Evolutionary conservation across 2,888 invertebrate genomes (phyloP).

Genomic region (Conus canariensis): DNA sequence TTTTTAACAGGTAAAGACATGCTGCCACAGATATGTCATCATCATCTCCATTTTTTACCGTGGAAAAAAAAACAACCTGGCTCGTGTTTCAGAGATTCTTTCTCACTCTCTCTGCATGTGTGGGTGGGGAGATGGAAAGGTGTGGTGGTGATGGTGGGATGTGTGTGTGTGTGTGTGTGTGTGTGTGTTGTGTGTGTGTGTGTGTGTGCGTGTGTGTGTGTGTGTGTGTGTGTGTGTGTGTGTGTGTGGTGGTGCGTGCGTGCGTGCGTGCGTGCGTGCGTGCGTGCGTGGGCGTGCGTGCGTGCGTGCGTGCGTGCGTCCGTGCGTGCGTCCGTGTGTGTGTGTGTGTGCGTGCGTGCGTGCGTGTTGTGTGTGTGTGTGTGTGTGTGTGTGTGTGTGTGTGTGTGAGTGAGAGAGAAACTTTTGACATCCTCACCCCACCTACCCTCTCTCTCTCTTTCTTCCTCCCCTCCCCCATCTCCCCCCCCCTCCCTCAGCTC

Average conservation of each 20-base stretch:
- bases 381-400: slow-evolving; percentile 11
- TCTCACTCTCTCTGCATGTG: not conserved
- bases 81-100: too few species aligned
- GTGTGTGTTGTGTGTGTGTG: slow-evolving; percentile 34
- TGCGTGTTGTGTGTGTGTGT: slow-evolving; percentile 32
- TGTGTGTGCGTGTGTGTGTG: slow-evolving; percentile 12
- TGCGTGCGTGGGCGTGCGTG: not conserved
- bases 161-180: slow-evolving; percentile 11
- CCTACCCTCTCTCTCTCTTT: too few species aligned
- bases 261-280: slow-evolving; percentile 21
- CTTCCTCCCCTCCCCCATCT: too few species aligned
- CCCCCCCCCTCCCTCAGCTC: too few species aligned
- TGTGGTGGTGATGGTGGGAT: not conserved
- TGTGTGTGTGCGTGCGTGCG: not conserved
- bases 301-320: slow-evolving; percentile 14
- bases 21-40: not conserved
- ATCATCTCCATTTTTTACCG: not conserved
- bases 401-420: too few species aligned
- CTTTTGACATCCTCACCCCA: too few species aligned
- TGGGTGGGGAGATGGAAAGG: not conserved
- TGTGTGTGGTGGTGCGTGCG: too few species aligned
- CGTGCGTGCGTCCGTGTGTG: not conserved
- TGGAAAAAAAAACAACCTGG: too few species aligned
- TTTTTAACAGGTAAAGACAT: not conserved
- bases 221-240: slow-evolving; percentile 21